phyloP scores from a whole-genome alignment of 2,797 vertebrate genomes.

The Euphonia xanthogaster region DNA sequence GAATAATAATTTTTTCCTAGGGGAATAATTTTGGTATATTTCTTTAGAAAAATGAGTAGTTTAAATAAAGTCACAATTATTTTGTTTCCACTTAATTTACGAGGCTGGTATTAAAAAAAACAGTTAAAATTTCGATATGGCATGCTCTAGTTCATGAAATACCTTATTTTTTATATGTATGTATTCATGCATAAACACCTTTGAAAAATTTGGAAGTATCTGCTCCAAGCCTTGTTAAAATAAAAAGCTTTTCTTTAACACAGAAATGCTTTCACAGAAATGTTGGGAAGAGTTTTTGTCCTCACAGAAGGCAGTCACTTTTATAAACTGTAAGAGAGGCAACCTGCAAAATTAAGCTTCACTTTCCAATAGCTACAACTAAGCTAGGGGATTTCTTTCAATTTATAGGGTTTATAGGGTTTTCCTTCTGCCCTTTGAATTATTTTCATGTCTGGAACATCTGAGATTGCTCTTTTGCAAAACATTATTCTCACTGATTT shows the following conservation, averaged over 20 bases:
- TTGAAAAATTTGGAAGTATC: neutral
- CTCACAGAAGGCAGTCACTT: neutral
- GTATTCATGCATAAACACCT: neutral
- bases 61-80: neutral
- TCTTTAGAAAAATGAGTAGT: neutral
- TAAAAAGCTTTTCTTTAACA: neutral
- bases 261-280: neutral
- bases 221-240: neutral
- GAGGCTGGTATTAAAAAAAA: neutral
- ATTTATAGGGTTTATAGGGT: neutral
- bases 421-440: neutral
- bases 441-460: neutral
- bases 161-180: neutral
- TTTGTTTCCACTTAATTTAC: neutral
- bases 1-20: neutral
- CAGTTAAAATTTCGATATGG: neutral
- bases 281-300: neutral
- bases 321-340: neutral
- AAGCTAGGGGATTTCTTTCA: neutral
- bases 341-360: neutral
- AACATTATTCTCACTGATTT: neutral
- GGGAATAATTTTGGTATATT: neutral
- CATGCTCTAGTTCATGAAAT: neutral
- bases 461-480: neutral
- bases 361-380: neutral